Evolutionary conservation across 2,797 vertebrate genomes (phyloP), one percentile per base, ranked within the genome.

Genomic region (Ispidina lecontei): DNA sequence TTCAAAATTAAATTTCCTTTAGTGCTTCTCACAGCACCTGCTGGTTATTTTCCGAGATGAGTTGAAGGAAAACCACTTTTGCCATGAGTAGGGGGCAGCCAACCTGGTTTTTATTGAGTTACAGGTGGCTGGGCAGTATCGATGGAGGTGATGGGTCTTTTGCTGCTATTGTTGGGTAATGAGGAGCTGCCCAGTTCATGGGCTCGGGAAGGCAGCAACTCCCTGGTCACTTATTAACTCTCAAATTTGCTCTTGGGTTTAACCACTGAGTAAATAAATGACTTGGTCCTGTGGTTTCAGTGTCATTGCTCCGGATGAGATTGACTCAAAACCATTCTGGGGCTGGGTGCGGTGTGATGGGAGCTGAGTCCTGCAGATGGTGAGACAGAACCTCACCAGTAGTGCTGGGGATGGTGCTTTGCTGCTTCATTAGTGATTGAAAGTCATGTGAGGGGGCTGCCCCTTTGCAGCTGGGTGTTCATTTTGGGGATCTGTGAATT

Each of bases 1-100:
- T 89, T 93, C 65, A 72, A 91, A 95, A 91, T 91, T 55, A 90
- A 77, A 88, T 91, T 96, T 93, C 9, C 95, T 94, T 94, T 78
- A 23, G 68, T 69, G 77, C 80, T 72, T 4, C 49, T 79, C 63
- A 44, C 65, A 87, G 59, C 31, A 5, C 60, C 87, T 69, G 52
- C 90, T 69, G 84, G 83, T 37, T 77, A 7, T 93, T 94, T 94
- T 83, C 91, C 69, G 63, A 59, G 67, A 33, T 20, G 14, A n/a
- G 13, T 2, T 46, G 86, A 69, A 51, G 79, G 62, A 35, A 93
- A 87, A 91, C 21, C 14, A 5, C 39, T 70, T 89, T 88, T 89
- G 80, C 33, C 22, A 58, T 62, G 72, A 65, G 56, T 16, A 55
- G 54, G 90, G 72, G 69, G 46, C 15, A 8, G 72, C 85, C 88